phyloP scores from a whole-genome alignment of 2,797 vertebrate species.

The Phrynocephalus forsythii region DNA sequence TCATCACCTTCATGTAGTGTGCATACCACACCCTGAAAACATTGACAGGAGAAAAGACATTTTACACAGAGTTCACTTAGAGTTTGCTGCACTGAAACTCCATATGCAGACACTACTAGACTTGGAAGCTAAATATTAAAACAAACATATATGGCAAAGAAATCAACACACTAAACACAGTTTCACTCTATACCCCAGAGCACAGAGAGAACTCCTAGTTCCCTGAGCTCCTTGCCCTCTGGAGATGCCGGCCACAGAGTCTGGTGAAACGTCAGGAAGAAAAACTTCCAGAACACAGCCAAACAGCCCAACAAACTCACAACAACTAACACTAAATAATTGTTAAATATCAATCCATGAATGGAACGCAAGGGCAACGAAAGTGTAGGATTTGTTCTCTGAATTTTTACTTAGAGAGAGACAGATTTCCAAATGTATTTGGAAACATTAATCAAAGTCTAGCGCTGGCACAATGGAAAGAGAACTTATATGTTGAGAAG shows the following conservation, averaged over 20 bases:
- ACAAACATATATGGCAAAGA: constrained; percentile 72
- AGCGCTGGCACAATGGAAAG: constrained; percentile 69
- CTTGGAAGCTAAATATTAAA: constrained; percentile 68
- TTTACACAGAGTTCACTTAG: constrained; percentile 62
- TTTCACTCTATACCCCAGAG: too few relatives aligned
- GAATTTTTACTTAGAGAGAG: constrained; percentile 60
- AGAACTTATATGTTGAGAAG: constrained; percentile 91
- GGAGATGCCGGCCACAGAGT: too few relatives aligned
- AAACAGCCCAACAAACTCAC: too few relatives aligned
- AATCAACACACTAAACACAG: constrained; percentile 51
- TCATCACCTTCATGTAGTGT: constrained; percentile 97
- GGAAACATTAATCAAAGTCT: constrained; percentile 76
- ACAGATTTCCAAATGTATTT: constrained; percentile 60
- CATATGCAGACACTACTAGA: constrained; percentile 63
- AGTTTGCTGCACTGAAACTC: constrained; percentile 60
- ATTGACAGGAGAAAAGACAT: constrained; percentile 64
- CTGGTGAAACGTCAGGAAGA: too few relatives aligned
- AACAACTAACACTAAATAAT: constrained; percentile 51
- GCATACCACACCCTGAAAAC: constrained; percentile 93
- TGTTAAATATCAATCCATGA: constrained; percentile 68
- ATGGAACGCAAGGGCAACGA: constrained; percentile 67
- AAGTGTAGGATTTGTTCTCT: constrained; percentile 60
- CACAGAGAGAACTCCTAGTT: too few relatives aligned
- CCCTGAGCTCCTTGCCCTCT: too few relatives aligned
- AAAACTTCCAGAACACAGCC: too few relatives aligned